Conservation (phyloP, 2,113 vertebrate species). For the Petromus typicus region DNA sequence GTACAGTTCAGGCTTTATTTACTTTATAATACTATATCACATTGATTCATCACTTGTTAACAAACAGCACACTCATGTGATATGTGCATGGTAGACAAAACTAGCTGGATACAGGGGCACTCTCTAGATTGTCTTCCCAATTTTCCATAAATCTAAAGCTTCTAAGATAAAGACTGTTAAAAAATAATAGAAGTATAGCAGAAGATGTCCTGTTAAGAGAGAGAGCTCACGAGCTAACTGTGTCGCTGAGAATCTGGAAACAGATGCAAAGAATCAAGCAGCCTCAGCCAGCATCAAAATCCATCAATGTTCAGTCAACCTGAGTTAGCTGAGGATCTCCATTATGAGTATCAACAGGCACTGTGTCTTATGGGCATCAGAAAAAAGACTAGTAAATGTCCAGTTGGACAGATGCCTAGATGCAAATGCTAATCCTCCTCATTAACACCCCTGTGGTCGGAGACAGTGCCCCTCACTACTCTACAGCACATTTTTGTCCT, state of each 20-base stretch:
- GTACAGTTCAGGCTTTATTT: not conserved
- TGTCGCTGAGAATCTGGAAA: conserved; percentile 5
- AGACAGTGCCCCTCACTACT: not conserved
- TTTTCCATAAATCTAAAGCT: conserved; percentile 20
- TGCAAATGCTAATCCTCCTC: conserved; percentile 9
- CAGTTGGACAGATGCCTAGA: not conserved
- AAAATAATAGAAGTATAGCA: not conserved
- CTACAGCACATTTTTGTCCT: not conserved
- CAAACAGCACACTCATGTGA: not conserved
- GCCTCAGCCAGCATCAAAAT: not conserved
- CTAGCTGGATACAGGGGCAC: not conserved
- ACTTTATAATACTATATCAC: not conserved
- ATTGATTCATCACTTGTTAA: conserved; percentile 5
- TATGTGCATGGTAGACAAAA: not conserved
- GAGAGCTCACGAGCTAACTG: not conserved
- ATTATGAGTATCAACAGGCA: not conserved
- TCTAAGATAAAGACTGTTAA: conserved; percentile 4
- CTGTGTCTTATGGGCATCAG: not conserved
- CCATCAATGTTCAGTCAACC: not conserved
- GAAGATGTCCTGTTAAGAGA: not conserved
- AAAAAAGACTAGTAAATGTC: not conserved
- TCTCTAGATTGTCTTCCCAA: not conserved
- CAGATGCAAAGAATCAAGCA: conserved; percentile 13
- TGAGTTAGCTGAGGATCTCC: not conserved
- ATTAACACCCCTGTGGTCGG: not conserved